phyloP scores from a whole-genome alignment of 2,888 invertebrate species.

The Dendrolimus pini region DNA sequence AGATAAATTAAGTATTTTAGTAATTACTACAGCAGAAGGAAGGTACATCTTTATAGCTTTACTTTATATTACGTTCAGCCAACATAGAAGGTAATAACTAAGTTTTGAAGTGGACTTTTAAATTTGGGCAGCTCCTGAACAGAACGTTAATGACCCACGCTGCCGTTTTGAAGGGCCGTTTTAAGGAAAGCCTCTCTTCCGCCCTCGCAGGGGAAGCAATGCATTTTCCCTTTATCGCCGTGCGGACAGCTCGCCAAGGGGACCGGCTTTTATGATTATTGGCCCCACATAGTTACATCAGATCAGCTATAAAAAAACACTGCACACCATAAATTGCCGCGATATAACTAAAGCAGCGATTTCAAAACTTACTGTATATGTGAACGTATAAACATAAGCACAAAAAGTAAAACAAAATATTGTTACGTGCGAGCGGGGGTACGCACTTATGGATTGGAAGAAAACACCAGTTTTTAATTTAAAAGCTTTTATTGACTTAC shows the following conservation, averaged over 20 bases:
- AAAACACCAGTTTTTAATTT: too few relatives aligned
- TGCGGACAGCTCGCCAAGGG: slow-evolving; percentile 67
- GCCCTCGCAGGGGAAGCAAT: slow-evolving; percentile 64
- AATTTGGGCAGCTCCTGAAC: slow-evolving; percentile 53
- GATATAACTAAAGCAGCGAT: neutral
- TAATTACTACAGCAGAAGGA: neutral
- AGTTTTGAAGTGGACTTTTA: slow-evolving; percentile 56
- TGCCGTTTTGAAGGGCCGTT: slow-evolving; percentile 64
- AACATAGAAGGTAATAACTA: slow-evolving; percentile 35
- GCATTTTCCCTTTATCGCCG: slow-evolving; percentile 71
- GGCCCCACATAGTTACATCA: slow-evolving; percentile 54
- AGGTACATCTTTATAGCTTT: slow-evolving; percentile 20
- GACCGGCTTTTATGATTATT: slow-evolving; percentile 70
- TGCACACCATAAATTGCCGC: slow-evolving; percentile 28
- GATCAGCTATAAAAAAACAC: slow-evolving; percentile 49
- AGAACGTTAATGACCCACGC: slow-evolving; percentile 58
- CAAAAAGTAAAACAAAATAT: too few relatives aligned
- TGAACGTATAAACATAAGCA: slow-evolving; percentile 19
- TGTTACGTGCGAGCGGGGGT: too few relatives aligned
- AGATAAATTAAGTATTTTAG: neutral
- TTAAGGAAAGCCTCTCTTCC: slow-evolving; percentile 52
- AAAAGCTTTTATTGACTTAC: too few relatives aligned
- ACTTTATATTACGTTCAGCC: slow-evolving; percentile 19
- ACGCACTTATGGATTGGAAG: too few relatives aligned
- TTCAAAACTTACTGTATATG: neutral